Conservation (phyloP, 2,113 vertebrate species). For the Ciconia maguari region DNA sequence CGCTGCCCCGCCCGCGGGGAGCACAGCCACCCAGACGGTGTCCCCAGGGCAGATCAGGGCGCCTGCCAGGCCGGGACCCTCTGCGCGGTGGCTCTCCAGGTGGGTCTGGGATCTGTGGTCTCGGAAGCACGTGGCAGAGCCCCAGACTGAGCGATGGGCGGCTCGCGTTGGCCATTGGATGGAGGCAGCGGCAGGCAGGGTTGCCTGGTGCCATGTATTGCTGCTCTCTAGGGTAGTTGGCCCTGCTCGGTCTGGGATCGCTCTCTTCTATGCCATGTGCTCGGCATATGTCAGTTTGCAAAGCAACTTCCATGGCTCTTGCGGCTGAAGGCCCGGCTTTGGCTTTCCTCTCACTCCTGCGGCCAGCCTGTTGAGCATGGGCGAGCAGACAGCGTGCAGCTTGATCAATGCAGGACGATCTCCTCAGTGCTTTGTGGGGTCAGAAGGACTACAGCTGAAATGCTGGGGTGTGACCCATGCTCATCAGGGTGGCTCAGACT, state of each 20-base stretch:
- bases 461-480: neutral
- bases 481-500: neutral
- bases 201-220: accelerated
- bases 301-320: neutral
- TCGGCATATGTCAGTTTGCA: accelerated
- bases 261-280: neutral
- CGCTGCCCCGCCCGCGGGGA: too few species aligned
- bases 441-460: too few species aligned
- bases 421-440: accelerated
- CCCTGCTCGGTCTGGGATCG: too few species aligned
- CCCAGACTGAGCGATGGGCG: neutral
- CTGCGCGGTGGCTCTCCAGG: too few species aligned
- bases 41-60: neutral
- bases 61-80: neutral
- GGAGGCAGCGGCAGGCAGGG: neutral
- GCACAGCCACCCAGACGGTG: too few species aligned
- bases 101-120: neutral
- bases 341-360: too few species aligned
- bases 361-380: neutral
- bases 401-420: accelerated
- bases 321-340: neutral
- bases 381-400: accelerated
- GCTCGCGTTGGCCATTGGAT: accelerated
- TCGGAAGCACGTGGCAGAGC: neutral
- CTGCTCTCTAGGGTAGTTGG: neutral